Base-by-base conservation (phyloP, 1,140 invertebrate species). In the Hypsibius dujardini region DNA sequence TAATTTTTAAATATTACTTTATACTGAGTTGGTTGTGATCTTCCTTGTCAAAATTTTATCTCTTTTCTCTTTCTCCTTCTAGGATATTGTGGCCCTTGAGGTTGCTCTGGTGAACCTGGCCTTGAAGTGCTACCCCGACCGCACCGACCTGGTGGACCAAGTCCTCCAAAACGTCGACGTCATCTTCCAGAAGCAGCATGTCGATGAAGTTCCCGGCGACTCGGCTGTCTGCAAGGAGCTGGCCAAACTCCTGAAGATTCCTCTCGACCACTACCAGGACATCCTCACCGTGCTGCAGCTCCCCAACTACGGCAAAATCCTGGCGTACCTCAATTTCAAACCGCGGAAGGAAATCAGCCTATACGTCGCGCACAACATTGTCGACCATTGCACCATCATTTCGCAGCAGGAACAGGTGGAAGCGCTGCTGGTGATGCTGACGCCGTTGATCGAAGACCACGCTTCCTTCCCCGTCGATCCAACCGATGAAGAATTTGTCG, bases 21-120 rank as follows among this genome's bases (percentile, higher is more conserved):
- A n/a, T n/a, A n/a, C n/a, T n/a, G n/a, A n/a, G n/a, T n/a, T n/a
- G n/a, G n/a, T n/a, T n/a, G n/a, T n/a, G n/a, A n/a, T n/a, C n/a
- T n/a, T n/a, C n/a, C n/a, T n/a, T n/a, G n/a, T n/a, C n/a, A n/a
- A n/a, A n/a, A n/a, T n/a, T n/a, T n/a, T n/a, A n/a, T n/a, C n/a
- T n/a, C n/a, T n/a, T n/a, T n/a, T n/a, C n/a, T n/a, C n/a, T n/a
- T n/a, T n/a, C n/a, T n/a, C n/a, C n/a, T n/a, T n/a, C n/a, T n/a
- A n/a, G 81, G 95, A 98, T 80, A 93, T 95, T 77, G 87, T 98
- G 59, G 88, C 92, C 3, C 82, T 99, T 42, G 92, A 98, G 83
- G 90, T 97, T 50, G 90, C 95, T 1, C 80, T 99, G 1, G 85
- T 96, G 47, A 95, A 95, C 80, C 82, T 98, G 70, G 93, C 94